Evolutionary conservation across 2,113 vertebrate species (phyloP), one percentile per base, ranked within the genome.

Genomic region (Orthonyx spaldingii): DNA sequence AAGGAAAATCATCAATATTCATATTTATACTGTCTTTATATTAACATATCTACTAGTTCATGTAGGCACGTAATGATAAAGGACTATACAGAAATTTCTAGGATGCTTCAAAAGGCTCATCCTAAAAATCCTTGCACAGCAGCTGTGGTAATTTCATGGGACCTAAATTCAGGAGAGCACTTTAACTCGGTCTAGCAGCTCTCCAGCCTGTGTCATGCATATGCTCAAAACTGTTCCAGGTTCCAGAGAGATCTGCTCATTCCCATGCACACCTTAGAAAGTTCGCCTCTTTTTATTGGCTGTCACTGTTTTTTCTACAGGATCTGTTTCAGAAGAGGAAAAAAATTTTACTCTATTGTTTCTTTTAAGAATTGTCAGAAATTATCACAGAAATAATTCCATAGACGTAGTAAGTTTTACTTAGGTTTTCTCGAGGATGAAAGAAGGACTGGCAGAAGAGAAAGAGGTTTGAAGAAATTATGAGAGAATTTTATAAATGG

Each of bases 401-500:
- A 5, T 33, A 47, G 26, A 70, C 82, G 65, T 68, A 70, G 2
- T 79, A 80, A 59, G 39, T 77, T 55, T 89, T 76, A 71, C 41
- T 63, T 84, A 5, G 33, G 22, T 94, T 97, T 95, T 64, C 90
- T 94, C 49, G 53, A 79, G 56, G 10, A 37, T 83, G 84, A 70
- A 81, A 66, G 92, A 60, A 93, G 55, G 44, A 68, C 28, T 84
- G 37, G 71, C 37, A 77, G 50, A 61, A 78, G 21, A 20, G 22
- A 89, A 84, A 52, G n/a, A 78, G 28, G 35, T 65, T 92, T 76
- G 39, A 37, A 57, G 23, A 65, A 93, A 46, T 89, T 46, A 84
- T 24, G 30, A 32, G 37, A 69, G 9, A 89, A 61, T 71, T 92
- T 96, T 89, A 47, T 70, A 93, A 97, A 83, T 91, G 89, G 81